Evolutionary conservation across 2,888 invertebrate species (phyloP), one percentile per base, ranked within the genome.

Genomic region (Lasiommata megera): DNA sequence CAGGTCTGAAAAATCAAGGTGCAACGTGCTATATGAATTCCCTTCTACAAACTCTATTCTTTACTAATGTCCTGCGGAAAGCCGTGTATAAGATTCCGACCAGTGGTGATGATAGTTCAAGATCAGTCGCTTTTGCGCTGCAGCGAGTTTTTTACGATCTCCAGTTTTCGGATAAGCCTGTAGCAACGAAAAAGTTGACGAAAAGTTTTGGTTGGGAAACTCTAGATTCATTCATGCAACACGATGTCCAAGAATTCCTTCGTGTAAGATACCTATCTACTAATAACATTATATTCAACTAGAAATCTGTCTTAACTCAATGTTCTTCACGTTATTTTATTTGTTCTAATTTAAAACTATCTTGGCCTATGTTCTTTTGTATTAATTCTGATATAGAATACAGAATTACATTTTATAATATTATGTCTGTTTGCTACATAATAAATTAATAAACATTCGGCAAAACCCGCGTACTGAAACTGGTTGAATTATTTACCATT

Each of bases 11-110:
- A 85, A 99, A 99, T 86, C 99, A 99, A 91, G 99, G 99, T 50
- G 99, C 99, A 36, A 99, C 99, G 0, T 99, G 99, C 84, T 99
- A 99, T 83, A 99, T 99, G 99, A 99, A 99, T 82, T 99, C 99
- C 0, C 92, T 99, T 38, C 92, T 99, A 29, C 99, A 99, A 90
- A 99, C 99, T 0, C 90, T 99, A 9, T 99, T 97, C 90, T 99
- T 99, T 84, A 99, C 99, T 6, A 99, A 99, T 87, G 93, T 95
- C 62, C 82, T 96, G 58, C 92, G 96, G 40, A 93, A 97, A 92
- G 98, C 99, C 28, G 99, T 99, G 16, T 99, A 99, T 82, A 96
- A 98, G 87, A 99, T 99, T 94, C 99, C 99, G 14, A 99, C 99
- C 3, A 98, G 98, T 70, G 97, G 97, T 53, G 99, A 99, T 80